Evolutionary conservation across 2,113 vertebrate genomes (phyloP).

Genomic region (Carlito syrichta): DNA sequence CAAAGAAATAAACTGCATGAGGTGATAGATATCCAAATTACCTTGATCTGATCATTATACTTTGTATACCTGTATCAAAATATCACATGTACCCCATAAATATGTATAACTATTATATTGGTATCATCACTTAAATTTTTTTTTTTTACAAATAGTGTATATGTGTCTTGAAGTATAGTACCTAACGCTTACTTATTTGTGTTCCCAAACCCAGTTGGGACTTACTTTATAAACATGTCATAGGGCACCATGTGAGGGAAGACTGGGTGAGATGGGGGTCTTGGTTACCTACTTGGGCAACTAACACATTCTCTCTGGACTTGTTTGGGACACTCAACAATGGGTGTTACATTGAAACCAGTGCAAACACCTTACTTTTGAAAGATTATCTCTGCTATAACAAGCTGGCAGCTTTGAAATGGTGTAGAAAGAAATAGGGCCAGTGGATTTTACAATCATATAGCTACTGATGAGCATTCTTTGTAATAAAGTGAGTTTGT

Average conservation of each 20-base stretch:
- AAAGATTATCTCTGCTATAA: background rate
- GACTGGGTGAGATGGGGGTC: background rate
- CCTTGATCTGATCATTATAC: background rate
- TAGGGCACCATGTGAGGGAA: background rate
- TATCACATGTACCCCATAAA: background rate
- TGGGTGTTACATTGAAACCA: no score
- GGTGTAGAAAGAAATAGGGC: background rate
- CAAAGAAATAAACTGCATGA: background rate
- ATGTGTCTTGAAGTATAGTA: background rate
- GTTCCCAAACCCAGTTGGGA: background rate
- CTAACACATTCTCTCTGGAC: no score
- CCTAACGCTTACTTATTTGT: background rate
- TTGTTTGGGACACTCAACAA: no score
- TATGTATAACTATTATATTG: background rate
- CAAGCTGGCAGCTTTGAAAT: background rate
- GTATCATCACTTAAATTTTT: no score
- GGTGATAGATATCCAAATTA: background rate
- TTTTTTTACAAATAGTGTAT: no score
- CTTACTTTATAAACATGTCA: background rate
- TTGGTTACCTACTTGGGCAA: no score
- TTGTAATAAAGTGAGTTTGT: background rate
- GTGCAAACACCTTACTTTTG: background rate
- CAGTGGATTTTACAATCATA: background rate
- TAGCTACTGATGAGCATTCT: background rate
- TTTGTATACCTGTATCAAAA: background rate